Evolutionary conservation across 2,113 vertebrate genomes (phyloP).

Genomic region (Paedocypris sp.): DNA sequence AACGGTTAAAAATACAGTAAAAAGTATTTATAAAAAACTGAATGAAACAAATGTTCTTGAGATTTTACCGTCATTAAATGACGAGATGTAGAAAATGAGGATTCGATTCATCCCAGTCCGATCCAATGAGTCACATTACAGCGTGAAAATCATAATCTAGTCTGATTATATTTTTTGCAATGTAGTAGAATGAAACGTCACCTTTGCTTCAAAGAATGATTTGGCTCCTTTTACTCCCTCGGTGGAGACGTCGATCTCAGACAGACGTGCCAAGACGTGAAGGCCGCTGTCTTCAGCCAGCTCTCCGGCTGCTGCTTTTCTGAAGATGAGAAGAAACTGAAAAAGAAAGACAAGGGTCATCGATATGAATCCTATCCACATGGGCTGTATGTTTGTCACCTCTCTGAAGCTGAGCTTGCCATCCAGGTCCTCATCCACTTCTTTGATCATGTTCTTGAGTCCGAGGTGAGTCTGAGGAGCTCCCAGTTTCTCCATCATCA

Average conservation of each 20-base stretch:
- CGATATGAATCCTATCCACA: too few relatives aligned
- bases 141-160: too few relatives aligned
- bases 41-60: too few relatives aligned
- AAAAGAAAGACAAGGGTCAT: not conserved
- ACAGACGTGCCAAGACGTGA: constrained; percentile 74
- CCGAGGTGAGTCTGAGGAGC: constrained; percentile 88
- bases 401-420: constrained; percentile 90
- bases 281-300: constrained; percentile 85
- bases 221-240: constrained; percentile 93
- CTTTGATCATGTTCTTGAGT: constrained; percentile 95
- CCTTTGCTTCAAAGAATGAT: constrained; percentile 93
- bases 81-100: too few relatives aligned
- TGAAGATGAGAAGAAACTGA: constrained; percentile 92
- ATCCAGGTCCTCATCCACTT: constrained; percentile 91
- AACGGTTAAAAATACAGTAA: too few relatives aligned
- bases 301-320: constrained; percentile 84
- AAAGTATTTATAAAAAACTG: too few relatives aligned
- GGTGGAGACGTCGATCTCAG: constrained; percentile 84
- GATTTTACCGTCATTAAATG: too few relatives aligned
- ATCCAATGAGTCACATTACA: too few relatives aligned
- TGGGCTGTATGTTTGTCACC: too few relatives aligned
- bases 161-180: not conserved
- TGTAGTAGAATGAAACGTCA: constrained; percentile 44
- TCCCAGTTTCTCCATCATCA: constrained; percentile 94
- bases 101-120: too few relatives aligned